phyloP scores from a whole-genome alignment of 37 sponge, comb jelly and placozoan species.

The Crambe crambe region DNA sequence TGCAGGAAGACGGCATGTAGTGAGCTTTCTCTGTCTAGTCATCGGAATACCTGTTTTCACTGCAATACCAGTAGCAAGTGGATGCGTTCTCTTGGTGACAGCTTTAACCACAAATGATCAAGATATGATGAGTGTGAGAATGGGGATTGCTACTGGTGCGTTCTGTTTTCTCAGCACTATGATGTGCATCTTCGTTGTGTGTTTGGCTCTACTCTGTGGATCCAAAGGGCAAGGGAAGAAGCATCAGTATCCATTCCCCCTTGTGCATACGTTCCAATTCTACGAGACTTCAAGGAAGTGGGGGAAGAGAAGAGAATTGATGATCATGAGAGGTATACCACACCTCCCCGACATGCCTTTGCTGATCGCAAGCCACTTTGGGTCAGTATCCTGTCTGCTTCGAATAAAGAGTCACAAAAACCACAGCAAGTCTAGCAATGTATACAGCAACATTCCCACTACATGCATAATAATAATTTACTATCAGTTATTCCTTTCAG shows the following conservation, averaged over 20 bases:
- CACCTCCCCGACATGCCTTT: neutral
- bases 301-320: neutral
- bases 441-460: too few relatives aligned
- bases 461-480: too few relatives aligned
- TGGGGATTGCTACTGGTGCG: neutral
- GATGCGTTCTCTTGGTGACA: neutral
- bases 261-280: constrained; percentile 22
- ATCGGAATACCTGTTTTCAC: constrained; percentile 5
- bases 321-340: neutral
- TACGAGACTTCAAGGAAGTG: neutral
- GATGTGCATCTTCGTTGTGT: neutral
- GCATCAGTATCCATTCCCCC: neutral
- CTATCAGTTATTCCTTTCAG: too few relatives aligned
- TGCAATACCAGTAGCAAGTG: neutral
- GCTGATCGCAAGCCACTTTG: neutral
- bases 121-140: neutral
- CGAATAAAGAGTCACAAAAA: too few relatives aligned
- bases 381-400: neutral
- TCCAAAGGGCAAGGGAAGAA: constrained; percentile 12
- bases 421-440: too few relatives aligned
- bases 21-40: constrained; percentile 8
- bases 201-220: constrained; percentile 12
- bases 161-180: constrained; percentile 10
- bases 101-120: neutral
- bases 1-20: neutral